Evolutionary conservation across 2,113 vertebrate species (phyloP), one percentile per base, ranked within the genome.

Genomic region (Macaca fascicularis): DNA sequence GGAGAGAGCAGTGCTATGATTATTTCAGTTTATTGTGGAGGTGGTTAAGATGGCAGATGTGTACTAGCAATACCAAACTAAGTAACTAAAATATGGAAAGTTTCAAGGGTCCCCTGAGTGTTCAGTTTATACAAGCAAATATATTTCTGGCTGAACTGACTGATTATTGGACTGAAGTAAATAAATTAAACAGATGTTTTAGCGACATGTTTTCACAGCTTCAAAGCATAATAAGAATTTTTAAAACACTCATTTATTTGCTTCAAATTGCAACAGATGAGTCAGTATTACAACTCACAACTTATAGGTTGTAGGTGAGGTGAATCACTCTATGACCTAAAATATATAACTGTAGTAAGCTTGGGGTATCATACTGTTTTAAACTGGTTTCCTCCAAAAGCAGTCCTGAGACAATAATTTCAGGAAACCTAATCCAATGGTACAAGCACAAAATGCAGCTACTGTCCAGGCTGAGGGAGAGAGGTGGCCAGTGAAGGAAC

Each of bases 121-220:
- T 85, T 82, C 74, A 35, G 67, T 87, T 79, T 89, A 83, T 59
- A 85, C 32, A 82, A 67, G 83, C 52, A 90, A 95, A 74, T 38
- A 45, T 81, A 35, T 83, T 95, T 88, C 90, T 89, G 86, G 32
- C 32, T 95, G n/a, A 95, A 87, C 61, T 64, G 78, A 86, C 78
- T 92, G 13, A 86, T 57, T 83, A 81, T 92, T 93, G 40, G 30
- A 61, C 82, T 83, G 74, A 95, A 92, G 86, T 88, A 95, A 97
- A 96, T 92, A 96, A 97, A 94, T n/a, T 12, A 76, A 96, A 55
- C 94, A 94, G 96, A 97, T 98, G 95, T 95, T 97, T 96, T 74
- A 93, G 25, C 70, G 90, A 93, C 84, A 95, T 95, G 92, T 90
- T 92, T 94, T 97, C 84, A 72, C 45, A 96, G 76, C 87, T 84